Evolutionary conservation across 2,113 vertebrate genomes (phyloP).

Genomic region (cattle (Bos taurus)): ARS-UCD2.0 NC_037350.1:40267001-40267500

Average conservation of each 20-base stretch:
- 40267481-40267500: neutral
- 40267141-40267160: neutral
- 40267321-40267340: neutral
- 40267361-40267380: neutral
- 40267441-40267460: neutral
- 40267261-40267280: neutral
- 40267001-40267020: neutral
- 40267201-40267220: neutral
- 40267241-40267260: neutral
- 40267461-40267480: neutral
- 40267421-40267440: neutral
- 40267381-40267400: neutral
- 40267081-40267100: neutral
- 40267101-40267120: neutral
- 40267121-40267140: neutral
- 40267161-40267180: neutral
- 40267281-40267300: neutral
- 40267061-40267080: neutral
- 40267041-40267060: neutral
- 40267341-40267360: neutral
- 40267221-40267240: neutral
- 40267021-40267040: neutral
- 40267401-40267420: neutral
- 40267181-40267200: rapidly evolving
- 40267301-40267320: neutral